Percentiles rank a stretch among this genome's conserved stretches.
phyloP scores from a whole-genome alignment of 2,888 invertebrate genomes.

The Morpho helenor region DNA sequence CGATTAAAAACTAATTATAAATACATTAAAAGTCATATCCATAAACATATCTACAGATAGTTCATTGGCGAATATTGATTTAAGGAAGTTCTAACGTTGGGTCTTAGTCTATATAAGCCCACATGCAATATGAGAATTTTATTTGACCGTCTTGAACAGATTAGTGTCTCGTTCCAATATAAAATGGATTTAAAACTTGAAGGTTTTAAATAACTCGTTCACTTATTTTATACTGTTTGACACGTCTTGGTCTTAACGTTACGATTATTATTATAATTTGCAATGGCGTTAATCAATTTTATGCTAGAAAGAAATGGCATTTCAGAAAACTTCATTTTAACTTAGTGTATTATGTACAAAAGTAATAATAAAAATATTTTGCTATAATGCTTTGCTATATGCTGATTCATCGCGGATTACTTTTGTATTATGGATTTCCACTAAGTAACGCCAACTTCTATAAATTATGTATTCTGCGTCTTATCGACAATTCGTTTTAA shows the following conservation, averaged over 20 bases:
- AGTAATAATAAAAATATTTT: too few species aligned
- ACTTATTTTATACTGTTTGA: slow-evolving; percentile 19
- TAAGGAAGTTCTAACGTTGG: background rate
- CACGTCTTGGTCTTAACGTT: slow-evolving; percentile 12
- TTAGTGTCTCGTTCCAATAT: slow-evolving; percentile 18
- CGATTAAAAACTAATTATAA: too few species aligned
- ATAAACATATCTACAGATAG: too few species aligned
- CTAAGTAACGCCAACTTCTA: too few species aligned
- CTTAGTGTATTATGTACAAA: too few species aligned
- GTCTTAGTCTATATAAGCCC: slow-evolving; percentile 5
- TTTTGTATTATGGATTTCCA: too few species aligned
- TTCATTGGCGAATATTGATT: too few species aligned
- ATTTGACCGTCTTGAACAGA: slow-evolving; percentile 11
- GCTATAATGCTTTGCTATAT: too few species aligned
- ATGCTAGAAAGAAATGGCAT: slow-evolving; percentile 9
- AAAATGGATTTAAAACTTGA: slow-evolving; percentile 16
- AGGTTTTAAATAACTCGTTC: slow-evolving; percentile 15
- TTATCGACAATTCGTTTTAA: background rate
- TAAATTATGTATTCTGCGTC: too few species aligned
- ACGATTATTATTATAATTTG: slow-evolving; percentile 15
- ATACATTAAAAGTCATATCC: too few species aligned
- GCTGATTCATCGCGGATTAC: too few species aligned
- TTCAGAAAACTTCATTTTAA: slow-evolving; percentile 2
- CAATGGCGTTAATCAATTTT: slow-evolving; percentile 13
- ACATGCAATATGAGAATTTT: slow-evolving; percentile 8